Conservation (phyloP, 2,797 vertebrate genomes). For the Anabas testudineus region DNA sequence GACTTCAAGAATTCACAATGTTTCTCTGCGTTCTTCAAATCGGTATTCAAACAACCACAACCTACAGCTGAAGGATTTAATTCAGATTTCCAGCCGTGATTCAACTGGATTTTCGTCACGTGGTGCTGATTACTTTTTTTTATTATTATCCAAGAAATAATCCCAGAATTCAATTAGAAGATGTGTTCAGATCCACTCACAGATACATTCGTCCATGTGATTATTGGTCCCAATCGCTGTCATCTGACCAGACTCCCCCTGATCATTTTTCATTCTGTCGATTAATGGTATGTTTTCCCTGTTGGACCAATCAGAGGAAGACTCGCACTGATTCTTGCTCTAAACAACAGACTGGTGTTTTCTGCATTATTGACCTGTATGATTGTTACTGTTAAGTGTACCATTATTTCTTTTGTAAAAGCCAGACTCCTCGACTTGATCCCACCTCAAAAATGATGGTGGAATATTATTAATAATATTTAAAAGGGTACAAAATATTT, state of each 20-base stretch:
- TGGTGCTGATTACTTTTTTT: slow-evolving; percentile 70
- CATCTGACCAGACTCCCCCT: slow-evolving; percentile 5
- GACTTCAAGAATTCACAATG: slow-evolving; percentile 53
- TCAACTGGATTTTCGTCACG: slow-evolving; percentile 60
- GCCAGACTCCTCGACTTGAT: slow-evolving; percentile 61
- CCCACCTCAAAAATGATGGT: slow-evolving; percentile 22
- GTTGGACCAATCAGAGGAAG: slow-evolving; percentile 71
- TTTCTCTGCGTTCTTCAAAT: slow-evolving; percentile 33
- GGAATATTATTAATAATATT: slow-evolving; percentile 3
- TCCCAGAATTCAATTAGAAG: slow-evolving; percentile 34
- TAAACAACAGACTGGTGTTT: slow-evolving; percentile 37
- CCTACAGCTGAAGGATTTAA: slow-evolving; percentile 58
- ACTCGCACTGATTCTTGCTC: slow-evolving; percentile 37
- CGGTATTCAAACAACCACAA: slow-evolving; percentile 52
- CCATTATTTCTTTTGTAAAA: slow-evolving; percentile 62
- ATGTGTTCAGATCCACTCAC: slow-evolving; percentile 22
- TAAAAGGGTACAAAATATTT: neutral
- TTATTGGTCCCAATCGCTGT: slow-evolving; percentile 14
- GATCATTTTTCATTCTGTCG: slow-evolving; percentile 25
- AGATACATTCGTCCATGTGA: slow-evolving; percentile 24
- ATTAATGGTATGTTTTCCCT: slow-evolving; percentile 26
- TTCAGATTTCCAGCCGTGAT: slow-evolving; percentile 62
- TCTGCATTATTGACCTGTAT: slow-evolving; percentile 50
- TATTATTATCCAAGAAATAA: slow-evolving; percentile 40
- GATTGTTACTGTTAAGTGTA: slow-evolving; percentile 42